Evolutionary conservation across 2,888 invertebrate species (phyloP), one percentile per base, ranked within the genome.

Genomic region (Magallana nippona): DNA sequence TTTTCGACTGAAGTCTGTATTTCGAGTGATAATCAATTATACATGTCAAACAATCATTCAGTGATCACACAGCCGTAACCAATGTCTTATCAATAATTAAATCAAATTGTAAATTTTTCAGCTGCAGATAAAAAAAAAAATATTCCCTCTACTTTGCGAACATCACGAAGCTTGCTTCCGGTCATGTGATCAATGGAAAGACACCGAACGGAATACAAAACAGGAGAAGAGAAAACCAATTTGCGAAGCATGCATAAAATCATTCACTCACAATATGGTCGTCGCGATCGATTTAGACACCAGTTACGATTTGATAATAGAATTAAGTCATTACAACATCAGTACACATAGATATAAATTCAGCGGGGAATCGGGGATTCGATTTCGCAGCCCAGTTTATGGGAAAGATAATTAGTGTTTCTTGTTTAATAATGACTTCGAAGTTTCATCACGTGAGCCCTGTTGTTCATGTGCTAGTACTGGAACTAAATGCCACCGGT

Each of bases 221-320:
- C 71, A 27, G 19, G 71, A 71, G 71, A 71, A 71, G 71, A 71
- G 32, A 27, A 63, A 71, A 71, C 71, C 13, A 13, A 71, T 71
- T 71, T 71, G 71, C 71, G 71, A 27, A 27, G 32, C 71, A 71
- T 71, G 71, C 71, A 60, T 71, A 44, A 44, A 44, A 44, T 44
- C 44, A 44, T 44, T 44, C 44, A 44, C 44, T 44, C 44, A 44
- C 10, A 0, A 44, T 44, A 44, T 5, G 44, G 44, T 44, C 13
- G 71, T 15, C 13, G 1, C 32, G 27, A 71, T 71, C 71, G 71
- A 71, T 71, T 71, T 71, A 32, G 71, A 71, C 8, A 71, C 71
- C 19, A 32, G 27, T 71, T 27, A 71, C 71, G 71, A 71, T 32
- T 32, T 71, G 32, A 27, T 71, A 71, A 71, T 71, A 71, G 71